Evolutionary conservation across 2,797 vertebrate species (phyloP).

Genomic region (Myotis findleyi): DNA sequence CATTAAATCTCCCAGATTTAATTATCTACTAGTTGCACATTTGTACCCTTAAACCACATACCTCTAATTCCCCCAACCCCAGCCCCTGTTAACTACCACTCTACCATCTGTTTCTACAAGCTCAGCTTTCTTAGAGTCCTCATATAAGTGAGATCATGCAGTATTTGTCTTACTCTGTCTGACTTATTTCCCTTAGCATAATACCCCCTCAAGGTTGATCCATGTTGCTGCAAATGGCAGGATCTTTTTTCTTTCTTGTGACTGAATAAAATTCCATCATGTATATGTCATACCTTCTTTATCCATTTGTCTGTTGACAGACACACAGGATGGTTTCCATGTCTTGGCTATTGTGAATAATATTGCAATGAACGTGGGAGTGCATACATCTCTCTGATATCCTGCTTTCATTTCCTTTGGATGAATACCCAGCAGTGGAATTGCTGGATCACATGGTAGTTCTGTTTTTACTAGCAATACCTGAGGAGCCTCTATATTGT

Average conservation of each 20-base stretch:
- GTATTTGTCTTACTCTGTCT: neutral
- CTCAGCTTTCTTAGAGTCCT: neutral
- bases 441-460: neutral
- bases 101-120: neutral
- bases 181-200: neutral
- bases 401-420: neutral
- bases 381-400: neutral
- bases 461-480: neutral
- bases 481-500: neutral
- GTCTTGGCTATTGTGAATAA: neutral
- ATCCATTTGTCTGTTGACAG: neutral
- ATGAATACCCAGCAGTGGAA: neutral
- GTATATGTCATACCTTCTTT: neutral
- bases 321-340: neutral
- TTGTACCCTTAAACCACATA: neutral
- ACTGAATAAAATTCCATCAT: neutral
- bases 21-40: neutral
- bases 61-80: neutral
- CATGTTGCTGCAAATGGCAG: neutral
- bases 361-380: neutral
- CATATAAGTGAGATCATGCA: neutral
- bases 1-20: neutral
- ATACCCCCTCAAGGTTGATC: neutral
- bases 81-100: neutral
- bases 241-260: neutral